Conservation (phyloP, 2,888 invertebrate species). For the Ennomos fuscantarius region DNA sequence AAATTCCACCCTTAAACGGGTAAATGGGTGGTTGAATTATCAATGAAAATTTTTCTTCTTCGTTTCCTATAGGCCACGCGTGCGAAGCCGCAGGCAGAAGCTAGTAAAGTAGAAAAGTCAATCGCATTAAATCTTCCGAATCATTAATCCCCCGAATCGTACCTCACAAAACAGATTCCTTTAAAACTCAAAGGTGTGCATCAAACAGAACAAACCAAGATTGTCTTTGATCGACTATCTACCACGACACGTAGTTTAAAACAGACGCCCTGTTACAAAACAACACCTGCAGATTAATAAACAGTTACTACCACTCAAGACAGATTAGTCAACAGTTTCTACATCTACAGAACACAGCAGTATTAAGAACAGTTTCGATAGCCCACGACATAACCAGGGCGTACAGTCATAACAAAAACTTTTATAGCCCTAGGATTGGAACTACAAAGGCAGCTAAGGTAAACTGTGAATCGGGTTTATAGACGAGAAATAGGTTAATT, state of each 20-base stretch:
- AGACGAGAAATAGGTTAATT: slow-evolving; percentile 26
- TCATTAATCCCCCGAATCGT: too few relatives aligned
- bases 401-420: slow-evolving; percentile 41
- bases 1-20: too few relatives aligned
- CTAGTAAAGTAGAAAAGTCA: too few relatives aligned
- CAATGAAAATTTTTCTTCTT: too few relatives aligned
- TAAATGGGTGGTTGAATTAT: too few relatives aligned
- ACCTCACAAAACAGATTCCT: slow-evolving; percentile 30
- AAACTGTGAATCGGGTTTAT: slow-evolving; percentile 38
- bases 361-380: slow-evolving; percentile 8
- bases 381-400: slow-evolving; percentile 25
- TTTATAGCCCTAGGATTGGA: slow-evolving; percentile 36
- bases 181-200: slow-evolving; percentile 26
- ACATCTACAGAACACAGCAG: slow-evolving; percentile 19
- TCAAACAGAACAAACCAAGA: slow-evolving; percentile 8
- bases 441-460: slow-evolving; percentile 38
- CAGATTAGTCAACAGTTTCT: slow-evolving; percentile 15
- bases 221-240: slow-evolving; percentile 34
- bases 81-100: too few relatives aligned
- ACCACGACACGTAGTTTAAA: slow-evolving; percentile 35
- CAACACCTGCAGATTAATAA: slow-evolving; percentile 13
- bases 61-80: too few relatives aligned
- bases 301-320: not conserved
- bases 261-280: slow-evolving; percentile 36
- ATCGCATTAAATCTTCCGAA: too few relatives aligned